Base-by-base conservation (phyloP, 2,797 vertebrate species). In the Gallinago stenura region DNA sequence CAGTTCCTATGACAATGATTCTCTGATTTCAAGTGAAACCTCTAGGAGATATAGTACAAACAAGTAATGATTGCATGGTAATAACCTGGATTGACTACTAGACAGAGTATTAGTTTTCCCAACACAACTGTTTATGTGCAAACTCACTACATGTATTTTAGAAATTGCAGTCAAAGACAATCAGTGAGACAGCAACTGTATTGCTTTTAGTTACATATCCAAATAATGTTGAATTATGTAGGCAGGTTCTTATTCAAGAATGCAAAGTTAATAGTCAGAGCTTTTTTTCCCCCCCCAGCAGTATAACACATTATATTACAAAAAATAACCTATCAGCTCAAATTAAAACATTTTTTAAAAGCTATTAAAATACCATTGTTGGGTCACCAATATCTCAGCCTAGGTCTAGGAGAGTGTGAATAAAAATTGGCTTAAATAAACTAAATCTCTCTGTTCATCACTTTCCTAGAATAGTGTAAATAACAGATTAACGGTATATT, bases 1-100 rank as follows among this genome's bases (percentile, higher is more conserved):
- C 31, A 73, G 60, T 60, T 89, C 81, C 75, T 94, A 70, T 1
- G 6, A 90, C 66, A 90, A 66, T 39, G 66, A 64, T 90, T 62
- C 81, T 82, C 75, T 85, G 56, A 84, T 94, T 95, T 90, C 48
- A 89, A 80, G 60, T 28, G 71, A 96, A 96, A 94, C 39, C n/a
- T 92, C n/a, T n/a, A 68, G 87, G 75, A 94, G 83, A 82, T 71
- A 93, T 25, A 93, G 75, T 64, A 78, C 79, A 88, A 95, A 78
- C 61, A 83, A 88, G 61, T 82, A 89, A 80, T 64, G 62, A 82
- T 82, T 93, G 60, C 46, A 71, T 75, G 72, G 81, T 88, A 90
- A 91, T 86, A 79, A 87, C 80, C 66, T 84, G 64, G 73, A 82
- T 14, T 88, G 71, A 71, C 77, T 89, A 62, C 45, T 66, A 77